Percentiles rank a stretch among this genome's conserved stretches.
Evolutionary conservation across 1,140 invertebrate genomes (phyloP).

Genomic region (Andricus grossulariae): DNA sequence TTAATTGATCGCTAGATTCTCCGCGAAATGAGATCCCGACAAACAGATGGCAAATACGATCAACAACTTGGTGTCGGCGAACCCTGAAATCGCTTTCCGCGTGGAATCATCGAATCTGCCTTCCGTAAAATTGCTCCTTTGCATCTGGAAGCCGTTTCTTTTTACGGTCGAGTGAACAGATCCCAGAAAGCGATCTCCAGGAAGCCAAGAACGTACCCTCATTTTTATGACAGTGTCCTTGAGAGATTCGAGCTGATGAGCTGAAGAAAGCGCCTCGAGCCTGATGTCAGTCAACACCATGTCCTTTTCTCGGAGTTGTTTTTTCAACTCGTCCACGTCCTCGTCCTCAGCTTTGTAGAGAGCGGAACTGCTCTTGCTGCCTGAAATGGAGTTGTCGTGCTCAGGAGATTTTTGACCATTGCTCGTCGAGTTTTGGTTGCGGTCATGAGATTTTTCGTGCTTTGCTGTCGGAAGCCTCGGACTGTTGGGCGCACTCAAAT

Average conservation of each 20-base stretch:
- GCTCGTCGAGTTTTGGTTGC: conserved; percentile 52
- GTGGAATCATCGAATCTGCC: conserved; percentile 33
- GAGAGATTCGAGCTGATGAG: conserved; percentile 96
- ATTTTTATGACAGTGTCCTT: conserved; percentile 98
- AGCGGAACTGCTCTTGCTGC: conserved; percentile 70
- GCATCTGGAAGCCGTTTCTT: neutral
- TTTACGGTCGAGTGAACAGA: neutral
- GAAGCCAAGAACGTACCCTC: conserved; percentile 80
- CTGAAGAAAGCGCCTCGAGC: conserved; percentile 95
- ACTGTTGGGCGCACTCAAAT: conserved; percentile 69
- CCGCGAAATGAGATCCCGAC: conserved; percentile 1
- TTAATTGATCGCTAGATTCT: conserved; percentile 4
- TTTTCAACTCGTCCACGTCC: conserved; percentile 90
- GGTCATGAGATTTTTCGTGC: conserved; percentile 59
- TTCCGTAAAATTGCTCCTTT: conserved; percentile 42
- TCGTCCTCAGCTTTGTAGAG: conserved; percentile 71
- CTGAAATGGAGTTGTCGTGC: conserved; percentile 63
- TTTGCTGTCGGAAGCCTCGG: conserved; percentile 67
- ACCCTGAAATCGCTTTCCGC: conserved; percentile 7
- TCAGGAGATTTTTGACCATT: conserved; percentile 67
- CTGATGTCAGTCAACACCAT: conserved; percentile 96
- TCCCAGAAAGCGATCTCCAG: neutral
- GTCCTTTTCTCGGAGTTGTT: conserved; percentile 96
- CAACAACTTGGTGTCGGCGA: neutral
- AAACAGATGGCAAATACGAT: conserved; percentile 7